Evolutionary conservation across 1,140 invertebrate species (phyloP).

Genomic region (Limonius californicus): DNA sequence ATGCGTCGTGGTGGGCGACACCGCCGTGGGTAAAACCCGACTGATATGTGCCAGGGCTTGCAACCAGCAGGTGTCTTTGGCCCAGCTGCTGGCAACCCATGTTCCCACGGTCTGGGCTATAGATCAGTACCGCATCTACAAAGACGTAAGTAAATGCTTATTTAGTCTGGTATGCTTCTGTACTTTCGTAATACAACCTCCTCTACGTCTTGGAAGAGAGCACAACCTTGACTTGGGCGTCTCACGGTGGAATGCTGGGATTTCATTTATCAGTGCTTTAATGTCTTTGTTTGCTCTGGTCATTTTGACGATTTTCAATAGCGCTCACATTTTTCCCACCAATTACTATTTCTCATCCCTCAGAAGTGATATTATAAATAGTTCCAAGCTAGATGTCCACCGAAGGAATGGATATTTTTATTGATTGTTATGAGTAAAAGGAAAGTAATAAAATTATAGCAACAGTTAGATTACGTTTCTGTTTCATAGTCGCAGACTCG

Average conservation of each 20-base stretch:
- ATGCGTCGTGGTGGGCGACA: constrained; percentile 94
- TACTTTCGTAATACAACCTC: not conserved
- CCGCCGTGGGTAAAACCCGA: constrained; percentile 93
- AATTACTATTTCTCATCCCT: no score
- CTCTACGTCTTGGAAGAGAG: not conserved
- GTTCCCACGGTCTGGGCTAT: constrained; percentile 97
- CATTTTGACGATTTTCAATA: no score
- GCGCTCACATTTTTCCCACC: no score
- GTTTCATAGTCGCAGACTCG: no score
- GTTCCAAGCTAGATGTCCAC: no score
- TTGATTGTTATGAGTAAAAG: no score
- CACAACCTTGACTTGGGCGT: not conserved
- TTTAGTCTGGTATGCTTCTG: not conserved
- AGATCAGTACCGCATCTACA: constrained; percentile 94
- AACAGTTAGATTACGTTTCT: no score
- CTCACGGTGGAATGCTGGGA: not conserved
- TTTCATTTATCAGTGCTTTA: no score
- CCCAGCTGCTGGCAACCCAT: constrained; percentile 88
- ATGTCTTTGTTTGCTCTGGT: no score
- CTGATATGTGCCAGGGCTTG: constrained; percentile 92
- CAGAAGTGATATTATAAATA: no score
- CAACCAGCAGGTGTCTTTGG: constrained; percentile 89
- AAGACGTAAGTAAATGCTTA: constrained; percentile 64
- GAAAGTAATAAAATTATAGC: no score
- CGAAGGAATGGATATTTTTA: no score